Evolutionary conservation across 1,140 invertebrate genomes (phyloP), one percentile per base, ranked within the genome.

Genomic region (Drosophila ogumai): DNA sequence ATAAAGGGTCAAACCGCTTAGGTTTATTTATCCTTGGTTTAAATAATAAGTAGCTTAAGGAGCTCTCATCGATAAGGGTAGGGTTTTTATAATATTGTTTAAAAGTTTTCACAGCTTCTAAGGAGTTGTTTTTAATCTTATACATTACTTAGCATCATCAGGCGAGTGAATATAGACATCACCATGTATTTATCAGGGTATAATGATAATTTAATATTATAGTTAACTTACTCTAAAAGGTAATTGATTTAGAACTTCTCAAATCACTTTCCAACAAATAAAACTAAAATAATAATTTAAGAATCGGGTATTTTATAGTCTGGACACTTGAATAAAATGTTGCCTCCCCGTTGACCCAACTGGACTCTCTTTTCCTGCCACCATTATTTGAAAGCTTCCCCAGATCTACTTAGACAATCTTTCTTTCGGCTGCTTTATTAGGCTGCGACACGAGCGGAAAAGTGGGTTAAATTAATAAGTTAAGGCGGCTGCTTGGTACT

Each of bases 381-480:
- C 32, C 34, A 40, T 63, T 50, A 34, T 46, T 58, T 54, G 44
- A 43, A 44, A 75, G 40, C 47, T 32, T 56, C 34, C 41, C 49
- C 36, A 66, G 74, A 76, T 76, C 73, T 59, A 28, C 56, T 76
- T 43, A 25, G 63, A 38, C 75, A 60, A 77, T 77, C 49, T 77
- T 58, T 67, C 31, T 34, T 32, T 60, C 34, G 36, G 68, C 52
- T 71, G 66, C 41, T 55, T 81, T 67, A 75, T 81, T 66, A 58
- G 58, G 46, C 74, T 64, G 64, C 67, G 60, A 68, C 66, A 82
- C 66, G 69, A 79, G 59, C 55, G 44, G 28, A 25, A 82, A 87
- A 82, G 67, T 87, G 52, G 84, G 84, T 77, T 88, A 78, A 71
- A 80, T 84, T 88, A 80, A 88, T 80, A 87, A 74, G 60, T 64